phyloP scores from a whole-genome alignment of 1,140 invertebrate genomes.

The Rhysida immarginata region DNA sequence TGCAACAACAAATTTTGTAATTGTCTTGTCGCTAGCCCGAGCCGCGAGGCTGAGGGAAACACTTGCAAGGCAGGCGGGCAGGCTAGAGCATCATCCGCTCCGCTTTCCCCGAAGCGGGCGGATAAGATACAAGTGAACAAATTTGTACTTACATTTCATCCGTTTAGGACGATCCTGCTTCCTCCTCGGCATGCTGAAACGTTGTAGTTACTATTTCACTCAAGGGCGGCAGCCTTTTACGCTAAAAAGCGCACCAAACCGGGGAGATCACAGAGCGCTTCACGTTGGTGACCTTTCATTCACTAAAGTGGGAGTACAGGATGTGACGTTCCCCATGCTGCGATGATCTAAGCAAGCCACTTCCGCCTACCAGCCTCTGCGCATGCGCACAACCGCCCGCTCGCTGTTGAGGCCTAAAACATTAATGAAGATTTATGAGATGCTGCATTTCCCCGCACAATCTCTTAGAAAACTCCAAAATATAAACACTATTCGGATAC shows the following conservation, averaged over 20 bases:
- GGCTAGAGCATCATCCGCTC: slow-evolving; percentile 17
- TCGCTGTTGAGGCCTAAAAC: not conserved
- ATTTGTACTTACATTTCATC: slow-evolving; percentile 42
- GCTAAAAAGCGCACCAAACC: slow-evolving; percentile 16
- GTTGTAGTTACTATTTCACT: slow-evolving; percentile 9
- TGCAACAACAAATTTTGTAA: slow-evolving; percentile 3
- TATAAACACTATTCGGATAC: no score
- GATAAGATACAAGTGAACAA: not conserved
- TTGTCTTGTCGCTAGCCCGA: not conserved
- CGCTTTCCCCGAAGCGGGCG: not conserved
- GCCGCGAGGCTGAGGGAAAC: not conserved
- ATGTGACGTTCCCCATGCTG: slow-evolving; percentile 15
- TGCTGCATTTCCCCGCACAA: no score
- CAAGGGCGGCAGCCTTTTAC: slow-evolving; percentile 14
- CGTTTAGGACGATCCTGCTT: slow-evolving; percentile 46
- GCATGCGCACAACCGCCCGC: slow-evolving; percentile 8
- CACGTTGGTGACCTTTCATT: slow-evolving; percentile 18
- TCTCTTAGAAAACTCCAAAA: no score
- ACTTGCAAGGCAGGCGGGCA: not conserved
- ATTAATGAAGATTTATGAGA: slow-evolving; percentile 7
- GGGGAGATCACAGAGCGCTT: slow-evolving; percentile 14
- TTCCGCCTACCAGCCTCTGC: not conserved
- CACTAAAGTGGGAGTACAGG: slow-evolving; percentile 19
- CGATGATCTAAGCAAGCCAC: not conserved
- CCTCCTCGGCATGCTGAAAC: slow-evolving; percentile 37